Base-by-base conservation (phyloP, 2,113 vertebrate species). In the Centropristis striata region DNA sequence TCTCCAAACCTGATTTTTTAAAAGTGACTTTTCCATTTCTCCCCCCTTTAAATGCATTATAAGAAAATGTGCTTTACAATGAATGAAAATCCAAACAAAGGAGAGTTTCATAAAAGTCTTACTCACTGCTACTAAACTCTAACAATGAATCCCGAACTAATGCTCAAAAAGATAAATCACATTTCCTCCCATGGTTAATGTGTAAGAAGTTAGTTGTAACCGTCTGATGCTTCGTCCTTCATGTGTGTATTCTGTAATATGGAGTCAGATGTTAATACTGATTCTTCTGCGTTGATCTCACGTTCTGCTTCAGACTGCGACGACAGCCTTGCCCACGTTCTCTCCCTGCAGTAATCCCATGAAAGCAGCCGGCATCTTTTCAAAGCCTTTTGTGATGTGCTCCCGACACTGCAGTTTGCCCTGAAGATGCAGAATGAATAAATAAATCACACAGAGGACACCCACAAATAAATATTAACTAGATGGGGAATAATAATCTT, bases 291-390 rank as follows among this genome's bases (percentile, higher is more conserved):
- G 1, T 4, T 36, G 23, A 39, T 37, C 10, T 46, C 1, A 14
- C 14, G 1, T 4, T 74, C 18, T 20, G 12, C 54, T 13, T 97
- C 82, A 98, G 11, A 86, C 92, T 71, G 95, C 94, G 47, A 99
- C 54, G 23, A 98, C 0, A 1, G 97, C 91, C 93, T 98, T 98
- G 70, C 96, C 97, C 57, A 90, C 13, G 88, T 97, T 98, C 20
- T 97, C 94, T 85, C 97, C 97, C 70, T 72, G 94, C 81, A 98
- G 84, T 92, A 98, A 84, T 78, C 95, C 96, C 81, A 97, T 96
- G 64, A 98, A 98, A 46, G 96, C 96, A 67, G 67, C 61, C 1
- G 96, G 97, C 96, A 97, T 96, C 61, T 97, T 97, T 77, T 96
- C 95, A 93, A 98, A 98, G 78, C 97, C 97, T 83, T 95, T 88